These are phyloP conservation scores for Drosophila trapezifrons DNA, from an alignment of 1,140 invertebrate species.

Conservation along the genomic window DNA sequence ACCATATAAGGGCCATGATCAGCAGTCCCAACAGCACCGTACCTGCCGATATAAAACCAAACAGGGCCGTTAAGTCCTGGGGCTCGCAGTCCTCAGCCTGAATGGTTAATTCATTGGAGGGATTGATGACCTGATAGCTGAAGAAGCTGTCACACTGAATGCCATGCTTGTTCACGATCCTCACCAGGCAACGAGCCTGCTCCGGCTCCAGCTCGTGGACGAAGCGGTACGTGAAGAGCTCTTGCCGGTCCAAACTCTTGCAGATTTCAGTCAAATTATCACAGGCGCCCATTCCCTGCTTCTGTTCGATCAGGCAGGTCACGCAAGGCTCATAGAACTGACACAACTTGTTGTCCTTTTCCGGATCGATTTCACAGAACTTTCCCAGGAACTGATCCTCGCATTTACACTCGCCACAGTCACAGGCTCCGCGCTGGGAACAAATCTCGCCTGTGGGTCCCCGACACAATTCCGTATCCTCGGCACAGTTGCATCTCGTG, in stretches of 20 bases:
- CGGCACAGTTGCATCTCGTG: slow-evolving; percentile 67
- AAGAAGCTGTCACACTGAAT: slow-evolving; percentile 85
- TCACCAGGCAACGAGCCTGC: slow-evolving; percentile 79
- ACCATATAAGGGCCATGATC: slow-evolving; percentile 83
- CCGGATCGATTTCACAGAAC: slow-evolving; percentile 72
- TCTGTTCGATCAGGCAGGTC: slow-evolving; percentile 67
- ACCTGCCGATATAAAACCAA: slow-evolving; percentile 83
- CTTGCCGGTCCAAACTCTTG: slow-evolving; percentile 46
- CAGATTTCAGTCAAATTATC: slow-evolving; percentile 66
- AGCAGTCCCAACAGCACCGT: slow-evolving; percentile 84
- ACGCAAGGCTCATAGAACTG: slow-evolving; percentile 79
- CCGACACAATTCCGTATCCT: slow-evolving; percentile 57
- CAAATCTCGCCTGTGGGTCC: slow-evolving; percentile 86
- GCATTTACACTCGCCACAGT: slow-evolving; percentile 91
- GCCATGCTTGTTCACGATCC: slow-evolving; percentile 82
- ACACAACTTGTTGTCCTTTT: slow-evolving; percentile 80
- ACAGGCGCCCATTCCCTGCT: slow-evolving; percentile 56
- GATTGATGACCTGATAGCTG: slow-evolving; percentile 83
- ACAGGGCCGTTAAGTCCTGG: slow-evolving; percentile 45
- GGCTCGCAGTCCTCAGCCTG: slow-evolving; percentile 83
- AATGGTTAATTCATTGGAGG: slow-evolving; percentile 80
- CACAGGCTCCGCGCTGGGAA: slow-evolving; percentile 87
- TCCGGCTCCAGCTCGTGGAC: slow-evolving; percentile 59
- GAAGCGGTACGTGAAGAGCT: slow-evolving; percentile 58
- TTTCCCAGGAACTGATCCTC: slow-evolving; percentile 60